Evolutionary conservation across 2,113 vertebrate genomes (phyloP).

Genomic region (Notothenia coriiceps): DNA sequence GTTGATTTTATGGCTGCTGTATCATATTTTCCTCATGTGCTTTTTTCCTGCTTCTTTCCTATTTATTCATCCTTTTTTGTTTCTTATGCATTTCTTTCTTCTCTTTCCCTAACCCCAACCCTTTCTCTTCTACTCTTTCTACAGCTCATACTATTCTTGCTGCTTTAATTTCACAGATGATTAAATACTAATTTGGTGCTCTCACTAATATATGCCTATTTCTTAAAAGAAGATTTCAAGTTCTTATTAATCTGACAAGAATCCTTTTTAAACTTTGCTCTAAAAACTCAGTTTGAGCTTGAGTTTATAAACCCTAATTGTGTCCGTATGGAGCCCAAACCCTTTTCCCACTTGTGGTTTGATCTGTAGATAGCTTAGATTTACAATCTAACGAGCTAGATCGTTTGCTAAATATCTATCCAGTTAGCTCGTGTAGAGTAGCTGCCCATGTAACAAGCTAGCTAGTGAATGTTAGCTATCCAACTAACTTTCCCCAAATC

Average conservation of each 20-base stretch:
- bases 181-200: slow-evolving; percentile 3
- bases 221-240: not conserved
- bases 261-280: not conserved
- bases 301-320: not conserved
- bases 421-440: too few relatives aligned
- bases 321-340: too few relatives aligned
- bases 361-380: too few relatives aligned
- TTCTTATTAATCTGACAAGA: slow-evolving; percentile 1
- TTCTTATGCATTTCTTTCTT: not conserved
- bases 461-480: too few relatives aligned
- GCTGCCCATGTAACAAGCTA: too few relatives aligned
- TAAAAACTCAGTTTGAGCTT: not conserved
- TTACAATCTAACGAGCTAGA: too few relatives aligned
- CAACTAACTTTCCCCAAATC: too few relatives aligned
- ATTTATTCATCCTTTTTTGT: not conserved
- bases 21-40: not conserved
- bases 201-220: not conserved
- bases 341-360: too few relatives aligned
- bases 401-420: too few relatives aligned
- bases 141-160: not conserved
- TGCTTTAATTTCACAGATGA: slow-evolving; percentile 29
- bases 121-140: too few relatives aligned
- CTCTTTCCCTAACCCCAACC: not conserved
- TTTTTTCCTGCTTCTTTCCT: not conserved
- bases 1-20: not conserved